A percentile compares a stretch with the other conserved stretches of the same genome.
Conservation (phyloP, 2,797 vertebrate genomes). For the Falco rusticolus region DNA sequence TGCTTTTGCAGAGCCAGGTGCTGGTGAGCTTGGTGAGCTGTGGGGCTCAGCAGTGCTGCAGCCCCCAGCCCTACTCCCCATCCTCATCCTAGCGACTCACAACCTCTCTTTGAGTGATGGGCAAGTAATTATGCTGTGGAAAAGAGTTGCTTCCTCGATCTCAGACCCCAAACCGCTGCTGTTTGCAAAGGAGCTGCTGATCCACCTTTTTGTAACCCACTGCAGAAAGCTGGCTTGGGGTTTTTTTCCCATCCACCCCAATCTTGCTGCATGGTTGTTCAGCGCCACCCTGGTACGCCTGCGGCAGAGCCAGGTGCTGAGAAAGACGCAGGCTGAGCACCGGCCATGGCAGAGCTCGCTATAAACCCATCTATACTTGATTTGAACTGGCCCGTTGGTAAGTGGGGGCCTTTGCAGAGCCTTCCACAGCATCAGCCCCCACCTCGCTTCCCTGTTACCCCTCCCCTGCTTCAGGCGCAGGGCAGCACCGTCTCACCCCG, state of each 20-base stretch:
- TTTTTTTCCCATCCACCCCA: not conserved
- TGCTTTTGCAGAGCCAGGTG: not conserved
- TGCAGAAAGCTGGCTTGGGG: not conserved
- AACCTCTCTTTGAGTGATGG: not conserved
- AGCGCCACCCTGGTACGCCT: rapidly evolving
- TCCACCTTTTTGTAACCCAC: not conserved
- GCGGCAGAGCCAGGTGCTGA: not conserved
- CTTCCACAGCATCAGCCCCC: not conserved
- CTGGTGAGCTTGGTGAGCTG: not conserved
- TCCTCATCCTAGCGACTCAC: not conserved
- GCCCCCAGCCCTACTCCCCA: not conserved
- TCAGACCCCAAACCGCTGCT: not conserved
- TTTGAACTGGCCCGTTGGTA: not conserved
- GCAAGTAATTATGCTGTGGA: not conserved
- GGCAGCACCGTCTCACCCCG: not conserved
- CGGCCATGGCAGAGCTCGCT: not conserved
- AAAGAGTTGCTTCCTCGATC: not conserved
- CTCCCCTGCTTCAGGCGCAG: not conserved
- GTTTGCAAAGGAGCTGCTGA: not conserved
- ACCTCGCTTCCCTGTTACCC: not conserved
- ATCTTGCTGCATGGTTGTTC: rapidly evolving
- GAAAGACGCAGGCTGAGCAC: not conserved
- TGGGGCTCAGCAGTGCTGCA: not conserved
- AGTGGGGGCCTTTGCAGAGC: not conserved
- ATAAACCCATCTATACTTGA: not conserved